Percentiles rank a stretch among this genome's conserved stretches.
Conservation (phyloP, 2,113 vertebrate species). For the Aldabrachelys gigantea region DNA sequence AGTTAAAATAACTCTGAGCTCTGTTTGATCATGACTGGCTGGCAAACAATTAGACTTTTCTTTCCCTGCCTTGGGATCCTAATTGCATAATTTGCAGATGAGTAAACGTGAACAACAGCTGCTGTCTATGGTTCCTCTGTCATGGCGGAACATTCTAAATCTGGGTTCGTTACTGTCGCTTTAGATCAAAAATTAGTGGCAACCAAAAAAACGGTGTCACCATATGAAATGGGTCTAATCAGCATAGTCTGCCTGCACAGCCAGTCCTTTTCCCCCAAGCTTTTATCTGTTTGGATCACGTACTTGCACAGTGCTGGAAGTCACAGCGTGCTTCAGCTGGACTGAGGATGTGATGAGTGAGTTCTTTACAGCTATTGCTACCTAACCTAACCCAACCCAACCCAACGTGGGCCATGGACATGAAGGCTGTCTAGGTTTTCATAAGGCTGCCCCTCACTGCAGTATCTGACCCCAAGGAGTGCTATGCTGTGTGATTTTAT, state of each 20-base stretch:
- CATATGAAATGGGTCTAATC: not conserved
- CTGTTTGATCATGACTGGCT: accelerated
- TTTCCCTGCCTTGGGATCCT: not conserved
- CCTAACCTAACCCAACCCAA: not conserved
- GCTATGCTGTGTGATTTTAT: not conserved
- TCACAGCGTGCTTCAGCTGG: not conserved
- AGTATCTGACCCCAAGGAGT: not conserved
- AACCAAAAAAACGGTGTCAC: not conserved
- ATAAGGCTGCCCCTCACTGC: not conserved
- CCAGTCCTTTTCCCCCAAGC: not conserved
- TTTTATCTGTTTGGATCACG: not conserved
- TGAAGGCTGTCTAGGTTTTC: not conserved
- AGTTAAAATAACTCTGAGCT: not conserved
- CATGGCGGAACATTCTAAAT: not conserved
- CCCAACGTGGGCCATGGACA: not conserved
- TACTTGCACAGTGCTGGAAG: not conserved
- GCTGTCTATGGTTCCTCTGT: conserved; percentile 9
- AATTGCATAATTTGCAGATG: conserved; percentile 50
- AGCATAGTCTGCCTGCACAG: not conserved
- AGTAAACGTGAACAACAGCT: conserved; percentile 41
- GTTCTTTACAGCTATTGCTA: not conserved
- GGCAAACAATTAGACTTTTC: not conserved
- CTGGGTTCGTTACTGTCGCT: conserved; percentile 37
- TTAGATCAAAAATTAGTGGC: not conserved
- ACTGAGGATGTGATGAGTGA: not conserved